Base-by-base conservation (phyloP, 2,888 invertebrate species). In the Gandaritis pyraliata region DNA sequence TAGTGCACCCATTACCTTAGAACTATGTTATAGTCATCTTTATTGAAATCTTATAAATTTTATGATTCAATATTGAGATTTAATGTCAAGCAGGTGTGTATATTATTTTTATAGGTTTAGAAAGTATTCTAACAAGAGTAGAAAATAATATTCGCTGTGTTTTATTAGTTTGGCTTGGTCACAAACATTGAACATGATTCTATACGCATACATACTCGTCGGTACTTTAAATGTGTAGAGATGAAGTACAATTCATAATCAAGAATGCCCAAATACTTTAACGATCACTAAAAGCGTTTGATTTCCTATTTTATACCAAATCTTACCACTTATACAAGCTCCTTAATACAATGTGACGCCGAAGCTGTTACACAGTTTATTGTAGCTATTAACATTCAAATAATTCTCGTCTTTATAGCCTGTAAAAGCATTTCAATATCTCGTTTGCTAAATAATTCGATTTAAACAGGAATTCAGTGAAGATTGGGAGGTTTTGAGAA, bases 341-440 rank as follows among this genome's bases (percentile, higher is more conserved):
- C 39, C 50, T 65, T 60, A 61, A 48, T 64, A 82, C 85, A 85
- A 74, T 78, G 82, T 86, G 80, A 79, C 79, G 78, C 77, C 74
- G 68, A 73, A 71, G 75, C 76, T 72, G 76, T 84, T 74, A 82
- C 74, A 49, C 71, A 77, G 89, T 90, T 90, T 89, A 90, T 88
- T 73, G 85, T 63, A 60, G 83, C 87, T 79, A 88, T 89, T 85
- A 88, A 87, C 88, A 86, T 83, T 86, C 80, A 84, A 86, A 89
- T 88, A 86, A 87, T 88, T 85, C 77, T 76, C 72, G 77, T 81
- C 80, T 88, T 90, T 88, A 89, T 87, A 80, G 86, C 76, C 87
- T 79, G 85, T 88, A 88, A 88, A 87, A 84, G 77, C 78, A 83
- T 83, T 87, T 87, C 88, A 85, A 88, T 88, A 87, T 85, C 83